Conservation (phyloP, 1,140 invertebrate species). For the Drosophila tristis region DNA sequence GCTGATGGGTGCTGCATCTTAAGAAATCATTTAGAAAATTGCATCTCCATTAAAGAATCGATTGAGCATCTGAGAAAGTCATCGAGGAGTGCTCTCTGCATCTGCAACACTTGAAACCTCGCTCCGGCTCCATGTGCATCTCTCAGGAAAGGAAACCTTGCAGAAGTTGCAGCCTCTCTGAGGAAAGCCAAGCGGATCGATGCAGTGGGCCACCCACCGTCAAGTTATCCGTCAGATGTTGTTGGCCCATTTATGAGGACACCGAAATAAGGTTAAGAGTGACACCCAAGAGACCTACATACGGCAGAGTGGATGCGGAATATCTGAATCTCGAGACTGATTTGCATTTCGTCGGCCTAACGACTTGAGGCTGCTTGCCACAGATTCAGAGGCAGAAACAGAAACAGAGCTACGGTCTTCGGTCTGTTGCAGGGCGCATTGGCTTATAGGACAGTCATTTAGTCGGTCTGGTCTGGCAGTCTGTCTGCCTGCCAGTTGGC, state of each 20-base stretch:
- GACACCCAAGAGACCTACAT: conserved; percentile 79
- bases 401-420: too few relatives aligned
- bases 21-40: conserved; percentile 12
- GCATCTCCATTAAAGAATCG: background rate
- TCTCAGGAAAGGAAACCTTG: background rate
- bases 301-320: conserved; percentile 27
- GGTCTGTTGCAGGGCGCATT: conserved; percentile 9
- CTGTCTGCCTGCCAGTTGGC: too few relatives aligned
- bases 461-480: background rate
- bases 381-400: conserved; percentile 3
- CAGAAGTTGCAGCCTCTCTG: too few relatives aligned
- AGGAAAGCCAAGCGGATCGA: background rate
- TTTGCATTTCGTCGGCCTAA: conserved; percentile 3
- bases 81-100: background rate
- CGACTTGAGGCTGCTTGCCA: conserved; percentile 14
- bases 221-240: conserved; percentile 38
- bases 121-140: background rate
- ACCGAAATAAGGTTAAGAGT: conserved; percentile 75
- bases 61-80: background rate
- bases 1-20: too few relatives aligned
- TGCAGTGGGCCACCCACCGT: conserved; percentile 60
- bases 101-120: background rate
- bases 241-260: conserved; percentile 73
- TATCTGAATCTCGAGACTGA: conserved; percentile 33
- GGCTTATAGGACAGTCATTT: conserved; percentile 15